Percentiles rank a stretch among this genome's conserved stretches.
These are phyloP conservation scores for Eurypyga helias DNA, from an alignment of 2,113 vertebrate genomes.

Conservation along the genomic window DNA sequence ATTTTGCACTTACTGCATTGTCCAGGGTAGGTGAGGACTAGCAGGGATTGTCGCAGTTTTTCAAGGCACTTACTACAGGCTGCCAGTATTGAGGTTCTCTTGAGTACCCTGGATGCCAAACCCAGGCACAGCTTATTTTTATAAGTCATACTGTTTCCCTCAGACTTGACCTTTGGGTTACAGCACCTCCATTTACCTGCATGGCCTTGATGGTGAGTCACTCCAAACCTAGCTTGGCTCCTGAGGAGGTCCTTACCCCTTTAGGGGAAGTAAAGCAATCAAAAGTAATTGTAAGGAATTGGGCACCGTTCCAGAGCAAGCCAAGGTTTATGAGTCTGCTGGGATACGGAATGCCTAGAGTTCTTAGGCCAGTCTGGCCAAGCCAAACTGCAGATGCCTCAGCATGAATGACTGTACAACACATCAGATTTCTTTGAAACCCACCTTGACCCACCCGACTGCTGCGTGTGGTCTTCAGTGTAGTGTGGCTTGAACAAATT, in stretches of 20 bases:
- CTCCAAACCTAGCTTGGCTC: neutral
- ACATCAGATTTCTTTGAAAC: neutral
- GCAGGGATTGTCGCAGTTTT: neutral
- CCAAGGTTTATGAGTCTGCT: neutral
- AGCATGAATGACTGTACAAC: neutral
- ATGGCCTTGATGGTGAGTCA: neutral
- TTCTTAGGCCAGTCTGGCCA: slow-evolving; percentile 11
- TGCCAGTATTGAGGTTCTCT: neutral
- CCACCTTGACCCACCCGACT: neutral
- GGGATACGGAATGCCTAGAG: neutral
- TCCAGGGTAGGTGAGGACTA: neutral
- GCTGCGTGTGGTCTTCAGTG: slow-evolving; percentile 17
- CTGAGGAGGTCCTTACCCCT: neutral
- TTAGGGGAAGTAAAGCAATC: slow-evolving; percentile 7
- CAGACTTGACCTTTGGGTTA: neutral
- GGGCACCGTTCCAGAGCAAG: slow-evolving; percentile 4
- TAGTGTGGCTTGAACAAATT: neutral
- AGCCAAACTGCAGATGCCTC: neutral
- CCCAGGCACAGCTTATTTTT: neutral
- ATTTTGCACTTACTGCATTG: neutral
- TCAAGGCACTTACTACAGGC: neutral
- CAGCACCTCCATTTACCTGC: neutral
- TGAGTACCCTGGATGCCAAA: neutral
- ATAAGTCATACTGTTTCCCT: neutral
- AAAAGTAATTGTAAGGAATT: neutral